These are phyloP conservation scores for Oncopeltus fasciatus DNA, from an alignment of 1,140 invertebrate genomes.

Conservation along the genomic window DNA sequence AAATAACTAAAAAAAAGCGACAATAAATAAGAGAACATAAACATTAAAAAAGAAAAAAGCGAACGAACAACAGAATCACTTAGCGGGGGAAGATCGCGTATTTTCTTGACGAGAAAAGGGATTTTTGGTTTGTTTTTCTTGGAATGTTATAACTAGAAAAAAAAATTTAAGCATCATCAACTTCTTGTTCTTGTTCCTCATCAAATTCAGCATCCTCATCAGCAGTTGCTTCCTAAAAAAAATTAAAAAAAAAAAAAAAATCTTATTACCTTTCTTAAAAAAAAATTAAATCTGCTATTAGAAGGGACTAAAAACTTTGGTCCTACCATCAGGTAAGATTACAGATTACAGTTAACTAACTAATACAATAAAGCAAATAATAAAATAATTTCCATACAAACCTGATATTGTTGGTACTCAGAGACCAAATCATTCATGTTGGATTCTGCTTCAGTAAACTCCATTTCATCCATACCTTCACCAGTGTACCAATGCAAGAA, in stretches of 20 bases:
- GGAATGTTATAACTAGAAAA: too few relatives aligned
- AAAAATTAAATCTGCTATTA: neutral
- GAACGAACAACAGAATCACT: too few relatives aligned
- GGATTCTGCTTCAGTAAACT: conserved; percentile 39
- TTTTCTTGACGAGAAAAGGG: too few relatives aligned
- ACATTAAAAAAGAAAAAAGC: too few relatives aligned
- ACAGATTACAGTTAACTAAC: too few relatives aligned
- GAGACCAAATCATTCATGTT: conserved; percentile 53
- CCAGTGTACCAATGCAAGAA: conserved; percentile 73
- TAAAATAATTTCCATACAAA: conserved; percentile 24
- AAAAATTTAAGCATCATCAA: conserved; percentile 34
- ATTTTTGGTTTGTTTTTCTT: too few relatives aligned
- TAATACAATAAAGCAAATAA: too few relatives aligned
- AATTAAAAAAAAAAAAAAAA: neutral
- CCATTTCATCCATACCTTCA: conserved; percentile 36
- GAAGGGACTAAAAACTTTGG: too few relatives aligned
- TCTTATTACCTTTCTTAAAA: neutral
- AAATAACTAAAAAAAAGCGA: too few relatives aligned
- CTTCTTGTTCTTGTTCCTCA: conserved; percentile 52
- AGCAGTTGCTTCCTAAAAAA: conserved; percentile 48
- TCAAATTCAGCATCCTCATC: conserved; percentile 68
- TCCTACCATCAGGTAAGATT: too few relatives aligned
- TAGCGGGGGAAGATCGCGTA: too few relatives aligned
- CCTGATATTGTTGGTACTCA: conserved; percentile 52
- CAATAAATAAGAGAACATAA: too few relatives aligned